A percentile compares a stretch with the other conserved stretches of the same genome.
These are phyloP conservation scores for Napeogenes sylphis DNA, from an alignment of 2,888 invertebrate genomes.

Conservation along the genomic window DNA sequence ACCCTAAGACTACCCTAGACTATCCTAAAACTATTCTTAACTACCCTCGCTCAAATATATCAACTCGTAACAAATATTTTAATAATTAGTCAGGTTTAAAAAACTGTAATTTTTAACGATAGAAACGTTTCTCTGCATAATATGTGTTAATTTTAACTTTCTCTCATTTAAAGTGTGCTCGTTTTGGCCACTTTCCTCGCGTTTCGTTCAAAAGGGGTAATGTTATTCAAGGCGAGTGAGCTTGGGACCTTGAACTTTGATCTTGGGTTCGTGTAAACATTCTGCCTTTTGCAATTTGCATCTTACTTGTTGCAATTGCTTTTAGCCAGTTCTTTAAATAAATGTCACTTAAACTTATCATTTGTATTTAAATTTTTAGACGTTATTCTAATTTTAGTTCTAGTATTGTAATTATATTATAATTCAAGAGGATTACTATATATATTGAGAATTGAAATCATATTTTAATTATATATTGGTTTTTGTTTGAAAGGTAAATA, in stretches of 20 bases:
- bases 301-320: conserved; percentile 1
- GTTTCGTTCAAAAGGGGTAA: conserved; percentile 28
- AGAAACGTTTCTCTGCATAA: background rate
- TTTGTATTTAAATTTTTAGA: background rate
- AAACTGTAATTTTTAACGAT: background rate
- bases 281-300: conserved; percentile 6
- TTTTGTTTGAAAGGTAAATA: background rate
- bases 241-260: conserved; percentile 36
- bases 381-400: background rate
- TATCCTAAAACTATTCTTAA: no score
- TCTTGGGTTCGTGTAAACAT: conserved; percentile 26
- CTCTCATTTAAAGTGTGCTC: conserved; percentile 27
- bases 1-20: no score
- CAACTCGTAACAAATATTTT: no score
- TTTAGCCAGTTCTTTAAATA: background rate
- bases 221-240: conserved; percentile 34
- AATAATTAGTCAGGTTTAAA: background rate
- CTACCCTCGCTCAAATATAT: no score
- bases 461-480: no score
- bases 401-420: background rate
- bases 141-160: background rate
- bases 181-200: conserved; percentile 31
- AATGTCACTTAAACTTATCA: background rate
- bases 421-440: no score
- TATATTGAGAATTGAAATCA: no score